Evolutionary conservation across 2,113 vertebrate species (phyloP).

Genomic region (Craseonycteris thonglongyai): DNA sequence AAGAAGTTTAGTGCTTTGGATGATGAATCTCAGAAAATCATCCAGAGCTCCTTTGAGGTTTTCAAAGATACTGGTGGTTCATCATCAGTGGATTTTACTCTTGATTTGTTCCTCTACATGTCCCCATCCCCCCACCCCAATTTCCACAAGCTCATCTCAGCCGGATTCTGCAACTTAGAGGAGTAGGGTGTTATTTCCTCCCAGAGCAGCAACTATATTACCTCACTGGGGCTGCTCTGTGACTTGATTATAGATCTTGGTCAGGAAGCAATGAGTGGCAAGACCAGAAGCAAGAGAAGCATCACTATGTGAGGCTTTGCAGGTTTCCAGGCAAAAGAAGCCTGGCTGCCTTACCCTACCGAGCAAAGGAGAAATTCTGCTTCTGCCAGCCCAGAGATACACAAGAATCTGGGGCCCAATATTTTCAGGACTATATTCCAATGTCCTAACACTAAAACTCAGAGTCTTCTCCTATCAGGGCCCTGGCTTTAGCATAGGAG

Average conservation of each 20-base stretch:
- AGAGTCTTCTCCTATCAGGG: not conserved
- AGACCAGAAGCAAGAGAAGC: not conserved
- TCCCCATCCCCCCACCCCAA: not conserved
- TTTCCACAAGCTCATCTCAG: not conserved
- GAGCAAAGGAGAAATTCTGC: not conserved
- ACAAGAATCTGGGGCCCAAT: not conserved
- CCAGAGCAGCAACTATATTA: not conserved
- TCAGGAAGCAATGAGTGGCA: not conserved
- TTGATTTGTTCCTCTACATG: not conserved
- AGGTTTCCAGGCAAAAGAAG: not conserved
- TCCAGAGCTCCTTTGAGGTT: not conserved
- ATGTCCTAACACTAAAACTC: not conserved
- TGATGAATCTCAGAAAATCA: not conserved
- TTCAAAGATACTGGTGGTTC: not conserved
- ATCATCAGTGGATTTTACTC: not conserved
- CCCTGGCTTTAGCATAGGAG: not conserved
- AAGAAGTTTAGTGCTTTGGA: not conserved
- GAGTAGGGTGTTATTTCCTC: not conserved
- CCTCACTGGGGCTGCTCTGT: not conserved
- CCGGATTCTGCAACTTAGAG: not conserved
- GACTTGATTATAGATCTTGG: not conserved
- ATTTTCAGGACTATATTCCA: not conserved
- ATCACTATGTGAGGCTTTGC: not conserved
- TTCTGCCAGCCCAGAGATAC: not conserved
- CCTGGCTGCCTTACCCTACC: not conserved